Percentiles rank a stretch among this genome's conserved stretches.
Evolutionary conservation across 2,888 invertebrate genomes (phyloP).

Genomic region (Clostera curtula): DNA sequence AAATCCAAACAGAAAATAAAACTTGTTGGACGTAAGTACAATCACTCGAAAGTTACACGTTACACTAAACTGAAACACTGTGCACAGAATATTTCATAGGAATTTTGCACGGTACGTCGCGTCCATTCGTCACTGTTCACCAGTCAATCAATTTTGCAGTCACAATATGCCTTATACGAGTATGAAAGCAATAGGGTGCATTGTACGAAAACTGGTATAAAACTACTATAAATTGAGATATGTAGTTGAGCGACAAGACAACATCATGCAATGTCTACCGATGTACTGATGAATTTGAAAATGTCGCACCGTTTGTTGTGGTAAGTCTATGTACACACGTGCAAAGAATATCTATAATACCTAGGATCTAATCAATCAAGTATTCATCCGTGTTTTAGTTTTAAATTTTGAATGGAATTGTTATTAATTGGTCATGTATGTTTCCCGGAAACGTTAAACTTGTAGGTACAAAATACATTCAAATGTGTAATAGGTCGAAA

Average conservation of each 20-base stretch:
- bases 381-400: too few species aligned
- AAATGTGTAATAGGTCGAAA: too few species aligned
- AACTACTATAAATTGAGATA: constrained; percentile 21
- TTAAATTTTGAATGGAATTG: too few species aligned
- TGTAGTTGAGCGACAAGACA: constrained; percentile 43
- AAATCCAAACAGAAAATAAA: constrained; percentile 15
- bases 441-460: too few species aligned
- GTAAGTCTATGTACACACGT: constrained; percentile 6
- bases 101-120: constrained; percentile 58
- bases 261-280: constrained; percentile 53
- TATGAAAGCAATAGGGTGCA: too few species aligned
- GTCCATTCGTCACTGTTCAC: constrained; percentile 55
- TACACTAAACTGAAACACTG: constrained; percentile 35
- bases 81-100: constrained; percentile 52
- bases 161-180: constrained; percentile 19
- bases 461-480: too few species aligned
- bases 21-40: constrained; percentile 14
- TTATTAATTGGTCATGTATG: too few species aligned
- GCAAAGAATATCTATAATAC: too few species aligned
- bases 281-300: constrained; percentile 40
- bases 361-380: too few species aligned
- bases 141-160: constrained; percentile 35
- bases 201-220: too few species aligned
- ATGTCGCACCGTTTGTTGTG: too few species aligned
- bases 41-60: constrained; percentile 31